Evolutionary conservation across 2,113 vertebrate species (phyloP).

Genomic region (Eurypyga helias): DNA sequence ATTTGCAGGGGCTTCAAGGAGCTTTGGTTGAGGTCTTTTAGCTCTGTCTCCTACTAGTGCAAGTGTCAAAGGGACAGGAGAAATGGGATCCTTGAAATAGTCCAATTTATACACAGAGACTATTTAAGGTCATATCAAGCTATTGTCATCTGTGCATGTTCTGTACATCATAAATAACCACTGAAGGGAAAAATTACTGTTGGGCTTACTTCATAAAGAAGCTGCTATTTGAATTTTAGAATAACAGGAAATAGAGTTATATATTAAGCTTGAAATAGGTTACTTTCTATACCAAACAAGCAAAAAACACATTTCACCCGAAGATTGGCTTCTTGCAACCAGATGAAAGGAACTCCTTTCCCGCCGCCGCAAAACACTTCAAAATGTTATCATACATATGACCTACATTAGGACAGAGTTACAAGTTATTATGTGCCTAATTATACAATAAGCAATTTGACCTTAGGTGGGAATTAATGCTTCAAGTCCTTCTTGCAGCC

Average conservation of each 20-base stretch:
- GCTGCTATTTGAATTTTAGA: neutral
- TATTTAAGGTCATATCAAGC: neutral
- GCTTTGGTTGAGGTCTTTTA: neutral
- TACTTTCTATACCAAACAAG: neutral
- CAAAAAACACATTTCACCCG: neutral
- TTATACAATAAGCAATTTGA: neutral
- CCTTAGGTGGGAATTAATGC: neutral
- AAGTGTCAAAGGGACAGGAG: neutral
- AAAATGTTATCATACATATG: neutral
- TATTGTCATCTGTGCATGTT: neutral
- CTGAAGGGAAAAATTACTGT: conserved; percentile 1
- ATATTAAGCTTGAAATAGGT: neutral
- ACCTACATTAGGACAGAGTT: neutral
- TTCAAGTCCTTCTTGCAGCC: neutral
- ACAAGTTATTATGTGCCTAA: neutral
- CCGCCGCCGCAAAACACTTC: neutral
- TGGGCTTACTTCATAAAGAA: conserved; percentile 1
- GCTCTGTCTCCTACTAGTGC: too few species aligned
- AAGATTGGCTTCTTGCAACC: neutral
- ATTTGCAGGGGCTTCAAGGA: neutral
- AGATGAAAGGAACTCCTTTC: neutral
- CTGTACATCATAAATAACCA: neutral
- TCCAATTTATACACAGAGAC: neutral
- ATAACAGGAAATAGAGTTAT: conserved; percentile 10
- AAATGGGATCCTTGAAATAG: neutral